These are phyloP conservation scores for Aurelia coerulea DNA, from an alignment of 30 jellyfish, hydroid and myxozoan species.

Conservation along the genomic window DNA sequence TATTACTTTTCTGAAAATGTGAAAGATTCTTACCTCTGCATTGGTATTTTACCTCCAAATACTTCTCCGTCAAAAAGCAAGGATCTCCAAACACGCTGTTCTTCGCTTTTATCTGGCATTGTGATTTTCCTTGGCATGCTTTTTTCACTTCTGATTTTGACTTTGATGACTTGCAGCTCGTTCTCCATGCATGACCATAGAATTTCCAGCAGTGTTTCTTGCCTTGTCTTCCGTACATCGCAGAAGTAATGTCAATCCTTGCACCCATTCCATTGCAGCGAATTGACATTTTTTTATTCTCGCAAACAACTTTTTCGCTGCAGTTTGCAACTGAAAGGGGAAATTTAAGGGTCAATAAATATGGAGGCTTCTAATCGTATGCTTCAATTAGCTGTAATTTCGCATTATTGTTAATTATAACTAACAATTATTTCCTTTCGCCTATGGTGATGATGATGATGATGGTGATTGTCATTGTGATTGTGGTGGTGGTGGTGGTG, in stretches of 20 bases:
- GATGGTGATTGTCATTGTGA: no score
- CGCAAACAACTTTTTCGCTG: no score
- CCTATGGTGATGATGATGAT: no score
- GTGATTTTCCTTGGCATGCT: constrained; percentile 5
- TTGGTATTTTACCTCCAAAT: constrained; percentile 30
- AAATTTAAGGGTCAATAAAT: no score
- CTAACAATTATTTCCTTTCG: no score
- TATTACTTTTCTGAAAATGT: no score
- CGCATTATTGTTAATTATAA: no score
- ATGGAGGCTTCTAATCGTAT: no score
- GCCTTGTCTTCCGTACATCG: constrained; percentile 22
- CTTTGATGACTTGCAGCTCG: constrained; percentile 14
- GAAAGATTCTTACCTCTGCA: constrained; percentile 1
- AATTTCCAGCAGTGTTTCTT: constrained; percentile 7
- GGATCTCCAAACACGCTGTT: constrained; percentile 44
- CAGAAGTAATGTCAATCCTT: constrained; percentile 5
- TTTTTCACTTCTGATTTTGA: not conserved
- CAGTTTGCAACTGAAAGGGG: no score
- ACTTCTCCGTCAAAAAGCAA: constrained; percentile 5
- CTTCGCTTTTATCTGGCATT: constrained; percentile 5
- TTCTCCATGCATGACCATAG: constrained; percentile 19
- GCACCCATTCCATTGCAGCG: not conserved
- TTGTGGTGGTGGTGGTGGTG: no score
- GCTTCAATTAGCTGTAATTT: no score
- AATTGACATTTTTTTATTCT: no score